Base-by-base conservation (phyloP, 2,113 vertebrate species). In the Gymnobelideus leadbeateri region DNA sequence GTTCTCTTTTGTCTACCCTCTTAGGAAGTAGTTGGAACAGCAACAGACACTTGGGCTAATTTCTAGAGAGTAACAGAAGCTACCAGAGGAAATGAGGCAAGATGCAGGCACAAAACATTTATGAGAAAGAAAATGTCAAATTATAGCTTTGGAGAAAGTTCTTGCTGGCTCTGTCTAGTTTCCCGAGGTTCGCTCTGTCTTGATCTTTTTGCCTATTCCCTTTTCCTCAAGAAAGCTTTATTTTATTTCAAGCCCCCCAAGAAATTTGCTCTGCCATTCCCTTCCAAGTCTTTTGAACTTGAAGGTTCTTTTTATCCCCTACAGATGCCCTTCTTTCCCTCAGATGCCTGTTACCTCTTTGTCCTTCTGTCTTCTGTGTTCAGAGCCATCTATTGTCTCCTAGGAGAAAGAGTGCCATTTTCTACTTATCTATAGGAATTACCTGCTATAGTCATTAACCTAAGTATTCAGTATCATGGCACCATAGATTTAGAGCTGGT, bases 21-120 rank as follows among this genome's bases (percentile, higher is more conserved):
- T 77, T 84, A 93, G 90, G 51, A 94, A 92, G 24, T 92, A 91
- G 77, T 25, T 28, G 54, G 55, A 11, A 54, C 93, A 68, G 28
- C 89, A 84, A 77, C 4, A 11, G 92, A 51, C 14, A 54, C 84
- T 68, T 28, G 51, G 54, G 8, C 50, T 47, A 91, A 21, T 89
- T 84, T 92, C 53, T 84, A 46, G 52, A 11, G 57, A 57, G 25
- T 8, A 55, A 31, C 21, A 46, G 25, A 55, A 68, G 11, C 90
- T 43, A 0, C 25, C 47, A 23, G 3, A n/a, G 84, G n/a, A 43
- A 49, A 47, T 24, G 37, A 47, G 37, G 37, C 19, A 43, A 89
- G n/a, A 53, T 9, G 54, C 28, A 57, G 47, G 10, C 89, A 47
- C 43, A 23, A 19, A 8, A 8, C 1, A 3, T 16, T 47, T 52